These are phyloP conservation scores for Smittia sp. DNA, from an alignment of 2,888 invertebrate species.

Conservation along the genomic window DNA sequence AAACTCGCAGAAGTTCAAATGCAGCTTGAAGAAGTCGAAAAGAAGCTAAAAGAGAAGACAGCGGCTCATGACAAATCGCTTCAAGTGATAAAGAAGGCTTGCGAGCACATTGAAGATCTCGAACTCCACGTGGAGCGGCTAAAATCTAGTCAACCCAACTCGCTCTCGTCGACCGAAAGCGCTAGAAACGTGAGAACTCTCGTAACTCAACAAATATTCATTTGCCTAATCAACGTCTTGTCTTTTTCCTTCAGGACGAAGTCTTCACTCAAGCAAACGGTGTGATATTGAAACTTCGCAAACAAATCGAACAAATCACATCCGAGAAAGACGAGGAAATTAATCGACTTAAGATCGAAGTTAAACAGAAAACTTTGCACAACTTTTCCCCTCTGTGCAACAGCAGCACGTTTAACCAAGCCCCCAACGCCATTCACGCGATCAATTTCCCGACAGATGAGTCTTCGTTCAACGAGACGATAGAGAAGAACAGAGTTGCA, in stretches of 20 bases:
- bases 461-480: constrained; percentile 21
- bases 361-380: constrained; percentile 47
- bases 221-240: background rate
- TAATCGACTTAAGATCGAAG: constrained; percentile 28
- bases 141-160: constrained; percentile 37
- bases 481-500: constrained; percentile 30
- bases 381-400: constrained; percentile 58
- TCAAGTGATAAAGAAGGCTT: constrained; percentile 44
- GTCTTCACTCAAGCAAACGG: constrained; percentile 28
- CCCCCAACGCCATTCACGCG: constrained; percentile 44
- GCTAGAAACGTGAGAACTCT: constrained; percentile 22
- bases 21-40: constrained; percentile 49
- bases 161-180: constrained; percentile 35
- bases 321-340: constrained; percentile 37
- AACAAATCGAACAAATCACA: constrained; percentile 35
- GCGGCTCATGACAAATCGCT: constrained; percentile 50
- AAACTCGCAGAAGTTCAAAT: constrained; percentile 50
- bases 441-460: constrained; percentile 38
- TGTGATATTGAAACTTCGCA: constrained; percentile 21
- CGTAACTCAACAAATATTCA: background rate
- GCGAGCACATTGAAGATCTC: constrained; percentile 34
- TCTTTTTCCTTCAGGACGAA: constrained; percentile 19
- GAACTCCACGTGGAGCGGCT: constrained; percentile 35
- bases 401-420: constrained; percentile 58
- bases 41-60: constrained; percentile 48